Base-by-base conservation (phyloP, 92 coral and sea anemone genomes). In the Anthopleura xanthogrammica region DNA sequence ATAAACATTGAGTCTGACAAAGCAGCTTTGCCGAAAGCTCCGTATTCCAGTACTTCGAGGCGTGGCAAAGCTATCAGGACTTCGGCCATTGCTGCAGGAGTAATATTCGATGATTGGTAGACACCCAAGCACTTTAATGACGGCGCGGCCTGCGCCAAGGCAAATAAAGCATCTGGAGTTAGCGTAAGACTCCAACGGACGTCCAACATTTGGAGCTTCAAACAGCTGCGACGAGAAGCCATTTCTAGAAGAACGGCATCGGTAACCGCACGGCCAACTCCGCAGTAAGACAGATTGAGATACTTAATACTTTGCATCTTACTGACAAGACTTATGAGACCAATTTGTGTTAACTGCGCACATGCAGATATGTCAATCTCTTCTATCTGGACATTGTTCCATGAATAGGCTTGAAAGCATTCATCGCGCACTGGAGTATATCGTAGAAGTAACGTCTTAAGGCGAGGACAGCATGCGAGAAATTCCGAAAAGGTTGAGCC, bases 21-120 rank as follows among this genome's bases (percentile, higher is more conserved):
- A 24, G 98, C 91, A 14, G 99, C 99, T 82, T 97, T 97, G 41
- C 99, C 99, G 75, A 97, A 97, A 41, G 99, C 99, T 16, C 99
- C 99, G 77, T 94, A 97, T 82, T 97, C 99, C 60, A 97, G 86
- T 40, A 94, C 89, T 77, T 97, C 97, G 16, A 97, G 89, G 79
- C 91, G 90, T 20, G 99, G 94, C 10, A 97, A 83, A 60, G 92
- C 92, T 72, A 94, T 82, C 54, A 97, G 83, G 10, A 97, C 92
- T 43, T 97, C 95, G 2, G 99, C 98, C 99, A 97, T 97, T 52
- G 99, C 99, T 17, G 92, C 86, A 2, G 98, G 92, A 65, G 91
- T 94, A 82, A 97, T 97, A 77, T 92, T 95, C 12, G 99, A 97
- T 11, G 98, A 94, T 79, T 97, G 99, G 82, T 97, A 97, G 17